A percentile compares a stretch with the other conserved stretches of the same genome.
These are phyloP conservation scores for Rhabdornis inornatus DNA, from an alignment of 2,113 vertebrate species.

Conservation along the genomic window DNA sequence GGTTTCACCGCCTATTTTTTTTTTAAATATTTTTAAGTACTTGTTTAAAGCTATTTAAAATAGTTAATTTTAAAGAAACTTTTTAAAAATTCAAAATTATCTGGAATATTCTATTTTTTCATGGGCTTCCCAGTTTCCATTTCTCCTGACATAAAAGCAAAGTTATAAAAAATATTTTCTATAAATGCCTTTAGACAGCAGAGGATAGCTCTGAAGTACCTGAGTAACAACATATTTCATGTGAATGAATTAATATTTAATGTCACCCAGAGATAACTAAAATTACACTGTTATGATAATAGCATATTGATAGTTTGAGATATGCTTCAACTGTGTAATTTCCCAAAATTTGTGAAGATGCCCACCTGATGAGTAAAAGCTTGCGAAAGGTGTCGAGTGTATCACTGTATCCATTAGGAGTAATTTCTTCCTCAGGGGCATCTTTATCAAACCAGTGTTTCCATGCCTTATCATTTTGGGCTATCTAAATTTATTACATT, in stretches of 20 bases:
- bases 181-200: not conserved
- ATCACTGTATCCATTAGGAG: conserved; percentile 76
- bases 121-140: not conserved
- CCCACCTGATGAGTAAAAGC: conserved; percentile 78
- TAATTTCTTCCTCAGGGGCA: conserved; percentile 75
- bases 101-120: not conserved
- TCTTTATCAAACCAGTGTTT: conserved; percentile 77
- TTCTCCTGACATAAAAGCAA: not conserved
- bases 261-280: not conserved
- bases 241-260: not conserved
- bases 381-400: conserved; percentile 72
- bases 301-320: not conserved
- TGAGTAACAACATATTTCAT: not conserved
- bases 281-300: not conserved
- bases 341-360: not conserved
- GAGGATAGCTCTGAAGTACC: not conserved
- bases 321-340: not conserved
- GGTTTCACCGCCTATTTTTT: not conserved
- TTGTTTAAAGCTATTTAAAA: not conserved
- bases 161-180: not conserved
- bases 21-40: not conserved
- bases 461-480: conserved; percentile 71
- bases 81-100: not conserved
- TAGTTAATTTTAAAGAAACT: not conserved
- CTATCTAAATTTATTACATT: conserved; percentile 58